Base-by-base conservation (phyloP, 2,888 invertebrate genomes). In the Sinopyrophorus schimmeli region DNA sequence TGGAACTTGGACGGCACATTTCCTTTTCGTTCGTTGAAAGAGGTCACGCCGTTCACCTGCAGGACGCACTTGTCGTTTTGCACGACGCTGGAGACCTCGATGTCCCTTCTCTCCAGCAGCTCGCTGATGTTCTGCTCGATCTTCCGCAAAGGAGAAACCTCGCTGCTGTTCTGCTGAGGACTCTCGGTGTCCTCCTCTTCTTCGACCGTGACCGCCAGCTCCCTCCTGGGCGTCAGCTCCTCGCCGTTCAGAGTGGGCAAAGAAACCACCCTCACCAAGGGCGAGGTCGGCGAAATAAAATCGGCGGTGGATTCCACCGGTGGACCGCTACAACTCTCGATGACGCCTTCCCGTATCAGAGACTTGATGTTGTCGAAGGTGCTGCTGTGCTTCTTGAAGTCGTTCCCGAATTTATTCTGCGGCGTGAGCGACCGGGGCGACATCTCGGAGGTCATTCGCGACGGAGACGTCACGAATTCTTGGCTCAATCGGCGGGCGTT, bases 361-460 rank as follows among this genome's bases (percentile, higher is more conserved):
- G 85, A 85, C 66, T 84, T 83, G 61, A 87, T 84, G 66, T 87
- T 86, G 75, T 87, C 87, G 69, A 87, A 88, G 5, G 87, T 87
- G 27, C 84, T 84, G 57, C 85, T 86, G 72, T 84, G 85, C 64
- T 86, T 82, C 64, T 84, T 85, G 60, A 81, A 79, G 64, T 85
- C 85, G 5, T 78, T 72, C 64, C 77, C 75, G 44, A 66, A 64
- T 54, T 68, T 66, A 63, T 76, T 79, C 60, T 79, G 80, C 5
- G 81, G 81, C 0, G 73, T 72, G 52, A 70, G 71, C 7, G 69
- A 70, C 58, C 70, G 60, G 26, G 71, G 70, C n/a, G 68, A 68
- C 15, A 66, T 51, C 52, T 69, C 69, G 7, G 60, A 60, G 46
- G 69, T 70, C 16, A 67, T 56, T 50, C 70, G 60, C 9, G 71